Percentiles rank a stretch among this genome's conserved stretches.
Evolutionary conservation across 1,140 invertebrate genomes (phyloP).

Genomic region (Heliconius himera): DNA sequence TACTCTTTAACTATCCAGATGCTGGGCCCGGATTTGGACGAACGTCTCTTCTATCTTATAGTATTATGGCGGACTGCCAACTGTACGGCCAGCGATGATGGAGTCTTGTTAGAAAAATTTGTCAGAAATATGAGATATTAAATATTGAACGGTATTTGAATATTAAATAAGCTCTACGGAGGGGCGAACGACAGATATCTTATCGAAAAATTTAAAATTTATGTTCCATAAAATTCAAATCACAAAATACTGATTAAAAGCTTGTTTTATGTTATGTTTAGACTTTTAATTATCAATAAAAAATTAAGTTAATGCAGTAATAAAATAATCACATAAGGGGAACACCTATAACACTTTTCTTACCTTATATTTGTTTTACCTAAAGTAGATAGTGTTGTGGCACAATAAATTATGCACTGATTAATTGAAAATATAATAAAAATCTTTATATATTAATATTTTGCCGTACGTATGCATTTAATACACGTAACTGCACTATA

Average conservation of each 20-base stretch:
- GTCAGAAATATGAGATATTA: slow-evolving; percentile 23
- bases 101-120: slow-evolving; percentile 68
- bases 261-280: slow-evolving; percentile 9
- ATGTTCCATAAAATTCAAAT: slow-evolving; percentile 3
- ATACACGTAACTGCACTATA: background rate
- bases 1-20: slow-evolving; percentile 66
- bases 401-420: background rate
- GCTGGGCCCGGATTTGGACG: slow-evolving; percentile 65
- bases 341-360: background rate
- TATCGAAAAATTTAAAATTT: background rate
- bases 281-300: background rate
- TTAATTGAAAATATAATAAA: background rate
- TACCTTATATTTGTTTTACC: background rate
- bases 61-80: slow-evolving; percentile 71
- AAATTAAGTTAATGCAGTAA: background rate
- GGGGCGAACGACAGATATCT: slow-evolving; percentile 9
- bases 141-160: slow-evolving; percentile 16
- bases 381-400: background rate
- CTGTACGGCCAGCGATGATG: slow-evolving; percentile 66
- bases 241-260: background rate
- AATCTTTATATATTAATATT: background rate
- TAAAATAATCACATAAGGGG: background rate
- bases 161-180: slow-evolving; percentile 5
- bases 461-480: background rate
- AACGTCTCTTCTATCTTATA: slow-evolving; percentile 54